Evolutionary conservation across 2,888 invertebrate genomes (phyloP).

Genomic region (Standfussiana lucernea): DNA sequence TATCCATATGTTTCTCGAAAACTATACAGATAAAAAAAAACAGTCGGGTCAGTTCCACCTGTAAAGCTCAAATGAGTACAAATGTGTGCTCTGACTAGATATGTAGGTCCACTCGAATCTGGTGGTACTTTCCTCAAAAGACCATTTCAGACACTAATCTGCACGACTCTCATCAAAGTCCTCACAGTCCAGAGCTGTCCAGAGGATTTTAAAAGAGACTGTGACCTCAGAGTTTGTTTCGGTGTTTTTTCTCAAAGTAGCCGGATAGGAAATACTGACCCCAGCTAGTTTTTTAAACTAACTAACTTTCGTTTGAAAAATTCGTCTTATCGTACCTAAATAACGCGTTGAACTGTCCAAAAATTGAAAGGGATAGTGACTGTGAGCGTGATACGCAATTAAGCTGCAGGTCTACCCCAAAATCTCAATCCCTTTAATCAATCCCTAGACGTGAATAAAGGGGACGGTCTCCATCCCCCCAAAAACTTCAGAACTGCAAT

Average conservation of each 20-base stretch:
- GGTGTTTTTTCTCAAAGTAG: not conserved
- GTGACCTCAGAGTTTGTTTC: not conserved
- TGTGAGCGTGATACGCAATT: slow-evolving; percentile 5
- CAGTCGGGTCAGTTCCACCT: not conserved
- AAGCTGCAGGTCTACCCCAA: slow-evolving; percentile 45
- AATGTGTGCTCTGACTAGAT: not conserved
- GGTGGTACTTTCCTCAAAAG: not conserved
- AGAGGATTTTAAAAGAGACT: not conserved
- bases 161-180: no score
- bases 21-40: not conserved
- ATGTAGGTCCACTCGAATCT: not conserved
- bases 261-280: not conserved
- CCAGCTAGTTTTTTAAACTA: not conserved
- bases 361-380: not conserved
- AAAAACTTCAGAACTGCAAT: slow-evolving; percentile 69
- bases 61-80: not conserved
- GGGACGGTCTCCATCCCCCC: slow-evolving; percentile 69
- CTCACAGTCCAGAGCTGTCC: no score
- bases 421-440: slow-evolving; percentile 71
- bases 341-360: not conserved
- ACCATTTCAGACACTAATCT: not conserved
- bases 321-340: not conserved
- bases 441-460: slow-evolving; percentile 67
- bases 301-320: not conserved
- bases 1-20: not conserved